Base-by-base conservation (phyloP, 2,113 vertebrate genomes). In the Ictidomys tridecemlineatus region DNA sequence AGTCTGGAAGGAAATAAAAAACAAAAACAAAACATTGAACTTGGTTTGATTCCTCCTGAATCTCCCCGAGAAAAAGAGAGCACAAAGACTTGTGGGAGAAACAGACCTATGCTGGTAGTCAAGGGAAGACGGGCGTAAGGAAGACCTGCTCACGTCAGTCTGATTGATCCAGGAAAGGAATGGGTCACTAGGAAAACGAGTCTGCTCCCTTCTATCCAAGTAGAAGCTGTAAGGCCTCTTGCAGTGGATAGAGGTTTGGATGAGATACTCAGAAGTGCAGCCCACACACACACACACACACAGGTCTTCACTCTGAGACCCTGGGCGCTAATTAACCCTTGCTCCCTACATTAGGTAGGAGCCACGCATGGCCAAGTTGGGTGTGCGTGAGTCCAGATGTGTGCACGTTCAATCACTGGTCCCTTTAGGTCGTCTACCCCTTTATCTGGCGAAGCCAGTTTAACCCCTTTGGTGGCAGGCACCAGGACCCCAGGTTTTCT, bases 401-500 rank as follows among this genome's bases (percentile, higher is more conserved):
- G 7, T 20, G 17, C 3, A 0, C 6, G 1, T 32, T n/a, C 78
- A 37, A 61, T 51, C 42, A 20, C 42, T 18, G 17, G 5, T 24
- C n/a, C 22, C 39, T 85, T 48, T n/a, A 76, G 1, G 2, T 67
- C 65, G 39, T 39, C 26, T 42, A 0, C 39, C 37, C 11, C 20
- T 2, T 17, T 10, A 4, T 4, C 89, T 22, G n/a, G 51, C 30
- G 48, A 91, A 13, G 48, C 87, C 17, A 30, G 42, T 37, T 96
- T 97, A 95, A 97, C 96, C 82, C 91, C 48, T 96, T 53, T 53
- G 30, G 34, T 83, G 51, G 8, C 80, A 80, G 87, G 61, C 34
- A 8, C 3, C 4, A 24, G 89, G 65, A 61, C 72, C 42, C 20
- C 42, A 8, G 0, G 4, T 28, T 87, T 9, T 18, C 73, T 76